A percentile compares a stretch with the other conserved stretches of the same genome.
Evolutionary conservation across 2,113 vertebrate species (phyloP).

Genomic region (Sylvia atricapilla): DNA sequence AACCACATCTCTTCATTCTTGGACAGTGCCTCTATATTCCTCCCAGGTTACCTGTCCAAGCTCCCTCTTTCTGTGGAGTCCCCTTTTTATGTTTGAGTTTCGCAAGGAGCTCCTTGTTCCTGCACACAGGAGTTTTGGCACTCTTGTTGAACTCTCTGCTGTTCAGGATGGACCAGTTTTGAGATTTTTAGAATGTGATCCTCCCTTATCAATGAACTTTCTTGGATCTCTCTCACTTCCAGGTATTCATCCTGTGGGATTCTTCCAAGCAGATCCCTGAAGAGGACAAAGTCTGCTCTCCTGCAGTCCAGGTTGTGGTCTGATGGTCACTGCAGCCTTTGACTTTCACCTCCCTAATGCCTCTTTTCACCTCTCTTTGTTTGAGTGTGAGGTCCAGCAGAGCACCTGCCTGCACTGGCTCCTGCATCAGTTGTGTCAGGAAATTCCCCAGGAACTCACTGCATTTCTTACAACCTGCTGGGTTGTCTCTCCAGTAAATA

Average conservation of each 20-base stretch:
- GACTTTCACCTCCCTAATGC: not conserved
- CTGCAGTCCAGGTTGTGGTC: not conserved
- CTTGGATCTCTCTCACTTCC: not conserved
- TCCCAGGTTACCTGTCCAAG: not conserved
- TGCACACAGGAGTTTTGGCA: not conserved
- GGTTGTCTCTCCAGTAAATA: not conserved
- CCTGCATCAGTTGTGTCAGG: not conserved
- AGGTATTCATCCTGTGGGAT: fast-evolving
- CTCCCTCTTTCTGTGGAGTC: not conserved
- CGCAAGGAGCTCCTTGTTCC: not conserved
- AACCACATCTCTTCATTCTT: not conserved
- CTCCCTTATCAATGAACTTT: not conserved
- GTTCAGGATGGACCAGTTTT: not conserved
- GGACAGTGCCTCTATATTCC: not conserved
- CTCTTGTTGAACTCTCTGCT: not conserved
- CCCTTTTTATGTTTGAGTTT: not conserved
- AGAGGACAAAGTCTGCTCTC: not conserved
- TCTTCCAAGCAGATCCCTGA: not conserved
- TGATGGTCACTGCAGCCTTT: not conserved
- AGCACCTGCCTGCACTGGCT: not conserved
- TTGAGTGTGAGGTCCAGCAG: not conserved
- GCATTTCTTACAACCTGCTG: not conserved
- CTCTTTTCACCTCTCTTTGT: not conserved
- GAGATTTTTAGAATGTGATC: not conserved
- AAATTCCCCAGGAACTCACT: not conserved